Evolutionary conservation across 2,888 invertebrate genomes (phyloP).

Genomic region (Amphipoea lucens): DNA sequence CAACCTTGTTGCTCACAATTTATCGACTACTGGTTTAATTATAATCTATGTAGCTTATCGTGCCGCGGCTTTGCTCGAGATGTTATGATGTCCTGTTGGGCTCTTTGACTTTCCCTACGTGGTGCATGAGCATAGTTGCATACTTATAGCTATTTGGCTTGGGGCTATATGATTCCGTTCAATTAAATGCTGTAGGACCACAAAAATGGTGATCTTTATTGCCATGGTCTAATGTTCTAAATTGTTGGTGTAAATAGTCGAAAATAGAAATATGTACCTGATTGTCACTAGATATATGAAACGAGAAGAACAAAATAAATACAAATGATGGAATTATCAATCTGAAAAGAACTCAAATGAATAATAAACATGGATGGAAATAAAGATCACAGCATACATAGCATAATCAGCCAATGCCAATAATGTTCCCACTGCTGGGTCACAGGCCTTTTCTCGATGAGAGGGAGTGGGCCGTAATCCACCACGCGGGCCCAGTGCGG

Average conservation of each 20-base stretch:
- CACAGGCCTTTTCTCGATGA: background rate
- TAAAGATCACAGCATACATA: background rate
- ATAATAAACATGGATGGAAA: too few species aligned
- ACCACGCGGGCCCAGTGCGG: background rate
- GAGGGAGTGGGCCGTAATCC: background rate
- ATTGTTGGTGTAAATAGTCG: background rate
- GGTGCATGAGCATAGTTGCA: constrained; percentile 1
- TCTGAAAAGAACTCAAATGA: background rate
- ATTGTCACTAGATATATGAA: background rate
- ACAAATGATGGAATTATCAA: background rate
- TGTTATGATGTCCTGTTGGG: constrained; percentile 62
- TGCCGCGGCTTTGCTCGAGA: constrained; percentile 50
- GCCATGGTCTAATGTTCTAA: background rate
- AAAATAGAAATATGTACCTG: background rate
- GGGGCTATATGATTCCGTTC: background rate
- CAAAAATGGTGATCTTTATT: background rate
- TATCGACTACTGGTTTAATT: constrained; percentile 68
- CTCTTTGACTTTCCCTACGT: constrained; percentile 58
- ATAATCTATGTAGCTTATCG: constrained; percentile 66
- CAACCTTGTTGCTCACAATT: constrained; percentile 59
- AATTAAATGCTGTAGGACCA: background rate
- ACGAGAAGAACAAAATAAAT: background rate
- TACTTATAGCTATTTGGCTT: background rate
- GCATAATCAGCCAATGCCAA: background rate
- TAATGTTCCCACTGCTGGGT: background rate